Conservation (phyloP, 2,888 invertebrate genomes). For the Aromia moschata region DNA sequence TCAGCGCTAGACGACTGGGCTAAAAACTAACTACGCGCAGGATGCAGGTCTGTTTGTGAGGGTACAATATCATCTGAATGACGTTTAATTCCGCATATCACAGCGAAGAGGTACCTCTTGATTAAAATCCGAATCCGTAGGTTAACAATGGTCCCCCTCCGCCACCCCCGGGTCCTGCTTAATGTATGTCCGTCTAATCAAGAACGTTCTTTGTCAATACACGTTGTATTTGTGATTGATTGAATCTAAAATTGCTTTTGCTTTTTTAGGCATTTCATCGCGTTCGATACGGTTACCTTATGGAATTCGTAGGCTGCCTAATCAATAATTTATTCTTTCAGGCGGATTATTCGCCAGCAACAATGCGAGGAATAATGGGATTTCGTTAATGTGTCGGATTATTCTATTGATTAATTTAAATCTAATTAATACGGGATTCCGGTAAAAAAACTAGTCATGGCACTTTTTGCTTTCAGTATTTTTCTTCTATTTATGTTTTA, state of each 20-base stretch:
- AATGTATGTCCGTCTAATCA: slow-evolving; percentile 60
- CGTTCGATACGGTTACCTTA: slow-evolving; percentile 27
- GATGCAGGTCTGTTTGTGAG: slow-evolving; percentile 56
- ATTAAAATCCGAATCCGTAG: slow-evolving; percentile 60
- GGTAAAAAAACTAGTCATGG: background rate
- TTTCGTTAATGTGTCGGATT: background rate
- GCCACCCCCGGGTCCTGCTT: slow-evolving; percentile 51
- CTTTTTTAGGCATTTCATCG: slow-evolving; percentile 42
- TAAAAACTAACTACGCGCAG: slow-evolving; percentile 18
- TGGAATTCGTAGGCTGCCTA: slow-evolving; percentile 9
- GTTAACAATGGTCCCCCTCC: slow-evolving; percentile 57
- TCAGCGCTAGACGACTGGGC: no score
- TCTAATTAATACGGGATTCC: background rate
- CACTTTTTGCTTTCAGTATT: no score
- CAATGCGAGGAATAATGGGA: slow-evolving; percentile 12
- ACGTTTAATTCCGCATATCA: slow-evolving; percentile 61
- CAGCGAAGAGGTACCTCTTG: slow-evolving; percentile 58
- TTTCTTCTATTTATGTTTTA: no score
- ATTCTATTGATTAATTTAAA: slow-evolving; percentile 8
- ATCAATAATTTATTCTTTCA: slow-evolving; percentile 21
- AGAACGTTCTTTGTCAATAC: slow-evolving; percentile 59
- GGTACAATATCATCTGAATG: slow-evolving; percentile 58
- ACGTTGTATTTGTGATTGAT: slow-evolving; percentile 60
- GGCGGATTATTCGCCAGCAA: slow-evolving; percentile 14
- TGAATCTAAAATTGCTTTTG: slow-evolving; percentile 60